Evolutionary conservation across 2,797 vertebrate species (phyloP), one percentile per base, ranked within the genome.

Genomic region (Clangula hyemalis): DNA sequence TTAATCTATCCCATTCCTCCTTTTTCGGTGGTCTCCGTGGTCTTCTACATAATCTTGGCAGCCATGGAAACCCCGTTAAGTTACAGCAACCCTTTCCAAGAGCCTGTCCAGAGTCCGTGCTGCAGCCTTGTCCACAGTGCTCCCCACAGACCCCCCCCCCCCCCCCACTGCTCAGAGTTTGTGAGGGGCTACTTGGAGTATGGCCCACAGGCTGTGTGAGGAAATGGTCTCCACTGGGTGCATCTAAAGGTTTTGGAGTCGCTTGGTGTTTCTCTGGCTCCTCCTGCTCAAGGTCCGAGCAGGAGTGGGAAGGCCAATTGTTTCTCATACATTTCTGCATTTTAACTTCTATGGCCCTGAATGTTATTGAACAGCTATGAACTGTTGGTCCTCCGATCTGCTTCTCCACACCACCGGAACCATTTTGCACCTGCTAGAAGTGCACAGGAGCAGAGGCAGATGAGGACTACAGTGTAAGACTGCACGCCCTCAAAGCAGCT

Each of bases 351-450:
- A 39, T 84, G 53, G 58, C 77, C 62, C 80, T 69, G 91, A 92
- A 79, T 32, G 88, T 58, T 87, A 51, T 61, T 13, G 27, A 90
- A 64, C 38, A 90, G 77, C 85, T 97, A 25, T 49, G 83, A 82
- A 80, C 18, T 75, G 30, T n/a, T 86, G 43, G 15, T 66, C 8
- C n/a, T 91, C 79, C 72, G n/a, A 62, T 85, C 12, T 81, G 10
- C 72, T 88, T 89, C 61, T 80, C 38, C 65, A 60, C 39, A 69
- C 28, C 8, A 7, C 13, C 22, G 45, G 27, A 24, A 45, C 21
- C 43, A 25, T 38, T 87, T 76, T 87, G 36, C 39, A 49, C 57
- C 34, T 85, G 41, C 39, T 71, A 21, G 53, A 79, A 92, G 14
- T 17, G 39, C 15, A 38, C 8, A 43, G 58, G 22, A 62, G 7